These are phyloP conservation scores for Siderastrea radians DNA, from an alignment of 92 coral and sea anemone genomes.

Conservation along the genomic window DNA sequence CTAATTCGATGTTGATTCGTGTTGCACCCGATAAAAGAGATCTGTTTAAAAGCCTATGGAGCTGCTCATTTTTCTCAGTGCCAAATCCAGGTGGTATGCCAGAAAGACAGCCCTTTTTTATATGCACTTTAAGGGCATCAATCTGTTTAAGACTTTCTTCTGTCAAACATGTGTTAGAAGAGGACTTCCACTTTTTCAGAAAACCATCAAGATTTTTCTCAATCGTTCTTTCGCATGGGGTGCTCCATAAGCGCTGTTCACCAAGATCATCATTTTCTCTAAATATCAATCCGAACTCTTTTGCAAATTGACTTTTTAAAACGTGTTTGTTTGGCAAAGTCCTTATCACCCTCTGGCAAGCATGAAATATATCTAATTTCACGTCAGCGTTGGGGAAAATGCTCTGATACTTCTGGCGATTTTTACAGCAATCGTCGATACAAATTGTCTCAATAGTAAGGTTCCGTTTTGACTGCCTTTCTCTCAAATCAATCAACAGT, in stretches of 20 bases:
- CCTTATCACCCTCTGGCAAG: slow-evolving; percentile 59
- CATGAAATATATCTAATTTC: slow-evolving; percentile 69
- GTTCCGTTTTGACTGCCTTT: slow-evolving; percentile 59
- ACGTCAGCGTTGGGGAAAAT: slow-evolving; percentile 60
- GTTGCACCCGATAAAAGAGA: slow-evolving; percentile 76
- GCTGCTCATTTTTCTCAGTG: slow-evolving; percentile 74
- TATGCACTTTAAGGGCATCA: slow-evolving; percentile 72
- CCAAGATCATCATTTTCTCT: slow-evolving; percentile 63
- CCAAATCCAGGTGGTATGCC: slow-evolving; percentile 80
- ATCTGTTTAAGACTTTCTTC: slow-evolving; percentile 55
- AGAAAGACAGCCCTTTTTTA: slow-evolving; percentile 74
- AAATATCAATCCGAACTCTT: slow-evolving; percentile 74
- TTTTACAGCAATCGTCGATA: slow-evolving; percentile 85
- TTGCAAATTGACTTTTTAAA: slow-evolving; percentile 55
- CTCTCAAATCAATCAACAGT: slow-evolving; percentile 38
- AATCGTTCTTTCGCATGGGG: slow-evolving; percentile 63
- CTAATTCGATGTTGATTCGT: slow-evolving; percentile 77
- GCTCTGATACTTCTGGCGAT: slow-evolving; percentile 38
- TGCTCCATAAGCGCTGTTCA: slow-evolving; percentile 52
- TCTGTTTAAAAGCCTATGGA: slow-evolving; percentile 72
- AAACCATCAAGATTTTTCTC: slow-evolving; percentile 75
- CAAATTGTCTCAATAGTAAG: slow-evolving; percentile 70
- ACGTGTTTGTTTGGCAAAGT: slow-evolving; percentile 58
- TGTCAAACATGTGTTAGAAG: background rate
- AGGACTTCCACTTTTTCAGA: slow-evolving; percentile 43